Conservation (phyloP, 1,140 invertebrate species). For the Gryllus bimaculatus region DNA sequence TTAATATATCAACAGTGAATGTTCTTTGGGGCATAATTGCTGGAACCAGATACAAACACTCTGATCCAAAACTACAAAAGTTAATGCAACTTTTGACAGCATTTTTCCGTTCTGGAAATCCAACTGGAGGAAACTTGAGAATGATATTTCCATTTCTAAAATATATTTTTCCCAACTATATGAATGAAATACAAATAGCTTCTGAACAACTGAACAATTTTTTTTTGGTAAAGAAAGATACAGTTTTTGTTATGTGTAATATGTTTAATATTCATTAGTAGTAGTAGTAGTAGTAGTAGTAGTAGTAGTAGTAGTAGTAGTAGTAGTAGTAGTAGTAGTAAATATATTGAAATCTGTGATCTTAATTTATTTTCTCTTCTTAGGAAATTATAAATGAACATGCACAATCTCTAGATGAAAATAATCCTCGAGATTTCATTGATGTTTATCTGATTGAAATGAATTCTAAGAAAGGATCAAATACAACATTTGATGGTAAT, state of each 20-base stretch:
- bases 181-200: neutral
- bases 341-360: neutral
- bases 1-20: constrained; percentile 22
- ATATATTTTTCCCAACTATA: neutral
- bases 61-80: constrained; percentile 10
- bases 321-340: neutral
- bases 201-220: neutral
- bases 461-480: constrained; percentile 1
- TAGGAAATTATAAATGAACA: constrained; percentile 12
- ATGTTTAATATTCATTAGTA: neutral
- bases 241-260: no score
- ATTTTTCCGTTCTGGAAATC: constrained; percentile 6
- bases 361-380: neutral
- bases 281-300: neutral
- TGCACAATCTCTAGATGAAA: neutral
- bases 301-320: neutral
- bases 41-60: constrained; percentile 18
- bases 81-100: neutral
- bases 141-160: constrained; percentile 11
- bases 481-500: neutral
- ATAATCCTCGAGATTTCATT: constrained; percentile 53
- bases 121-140: neutral
- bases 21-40: constrained; percentile 27
- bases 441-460: constrained; percentile 56
- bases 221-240: neutral